Conservation (phyloP, 1,140 invertebrate genomes). For the Drosophila punjabiensis region DNA sequence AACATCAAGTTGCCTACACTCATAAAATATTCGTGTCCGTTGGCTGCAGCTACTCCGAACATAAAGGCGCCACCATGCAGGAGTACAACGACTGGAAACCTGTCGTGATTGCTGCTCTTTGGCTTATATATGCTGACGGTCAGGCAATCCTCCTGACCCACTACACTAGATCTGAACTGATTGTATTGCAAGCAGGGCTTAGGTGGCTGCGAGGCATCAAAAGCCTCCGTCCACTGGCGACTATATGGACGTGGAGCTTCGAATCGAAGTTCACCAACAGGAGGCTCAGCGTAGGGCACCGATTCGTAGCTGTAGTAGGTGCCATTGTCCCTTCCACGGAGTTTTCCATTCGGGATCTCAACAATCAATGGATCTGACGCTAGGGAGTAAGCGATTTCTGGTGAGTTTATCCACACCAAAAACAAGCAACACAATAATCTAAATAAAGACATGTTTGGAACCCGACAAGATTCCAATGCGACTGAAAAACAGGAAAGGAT, state of each 20-base stretch:
- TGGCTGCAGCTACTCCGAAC: slow-evolving; percentile 84
- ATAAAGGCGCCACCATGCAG: slow-evolving; percentile 86
- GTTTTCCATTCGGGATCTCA: slow-evolving; percentile 65
- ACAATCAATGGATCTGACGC: slow-evolving; percentile 5
- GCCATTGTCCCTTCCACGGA: slow-evolving; percentile 86
- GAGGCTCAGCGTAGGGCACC: slow-evolving; percentile 86
- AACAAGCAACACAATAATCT: neutral
- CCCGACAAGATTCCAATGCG: neutral
- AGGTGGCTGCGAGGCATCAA: slow-evolving; percentile 36
- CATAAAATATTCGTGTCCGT: slow-evolving; percentile 87
- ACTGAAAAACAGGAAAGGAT: neutral
- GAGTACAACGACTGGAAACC: slow-evolving; percentile 85
- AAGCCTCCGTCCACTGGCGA: neutral
- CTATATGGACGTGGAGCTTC: slow-evolving; percentile 47
- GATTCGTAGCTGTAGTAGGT: slow-evolving; percentile 86
- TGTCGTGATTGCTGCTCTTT: slow-evolving; percentile 32
- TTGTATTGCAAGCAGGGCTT: slow-evolving; percentile 58
- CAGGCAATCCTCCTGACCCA: slow-evolving; percentile 83
- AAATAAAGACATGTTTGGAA: neutral
- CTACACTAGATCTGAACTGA: slow-evolving; percentile 38
- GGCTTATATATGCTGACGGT: slow-evolving; percentile 83
- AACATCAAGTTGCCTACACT: slow-evolving; percentile 87
- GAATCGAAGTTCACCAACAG: slow-evolving; percentile 85
- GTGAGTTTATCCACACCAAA: neutral
- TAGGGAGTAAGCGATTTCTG: neutral